Base-by-base conservation (phyloP, 2,113 vertebrate species). In the Thermophis baileyi region DNA sequence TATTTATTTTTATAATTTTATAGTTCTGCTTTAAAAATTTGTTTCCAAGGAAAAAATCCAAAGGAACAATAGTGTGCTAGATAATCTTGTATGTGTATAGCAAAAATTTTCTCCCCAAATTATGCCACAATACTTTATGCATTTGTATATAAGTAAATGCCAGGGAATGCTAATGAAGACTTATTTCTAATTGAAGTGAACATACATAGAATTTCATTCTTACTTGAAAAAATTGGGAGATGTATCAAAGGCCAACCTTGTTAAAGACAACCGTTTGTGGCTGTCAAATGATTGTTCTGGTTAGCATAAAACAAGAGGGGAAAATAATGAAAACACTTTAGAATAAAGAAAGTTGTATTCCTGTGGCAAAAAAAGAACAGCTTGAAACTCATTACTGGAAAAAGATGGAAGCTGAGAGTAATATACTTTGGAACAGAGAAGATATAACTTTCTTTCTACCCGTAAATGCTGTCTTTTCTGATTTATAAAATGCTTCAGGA, bases 401-500 rank as follows among this genome's bases (percentile, higher is more conserved):
- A 87, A 50, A 69, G 12, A 35, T 90, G 22, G 44, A 44, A 90
- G 51, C 20, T 85, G 20, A 50, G 40, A 46, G 18, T 44, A 90
- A 86, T 27, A 53, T 93, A 69, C 46, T 90, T 63, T 69, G 30
- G n/a, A 69, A 87, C 30, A 69, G 8, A 90, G 54, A 69, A 90
- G 12, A 63, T 53, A 53, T 6, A n/a, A 51, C n/a, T 91, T 88
- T 85, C 44, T 16, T 85, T 91, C n/a, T 10, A 93, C 6, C 20
- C 22, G 5, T 81, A 25, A 44, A 74, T n/a, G 40, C 16, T 88
- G 55, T 46, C 49, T 90, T 87, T 27, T 74, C 57, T 88, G 44
- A 88, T 88, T 74, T 60, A 27, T 49, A 91, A 93, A 89, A 89
- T 30, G 55, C 57, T 85, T 89, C 44, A 89, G 14, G 46, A 93